Evolutionary conservation across 2,113 vertebrate species (phyloP), one percentile per base, ranked within the genome.

Genomic region (Xyrauchen texanus): DNA sequence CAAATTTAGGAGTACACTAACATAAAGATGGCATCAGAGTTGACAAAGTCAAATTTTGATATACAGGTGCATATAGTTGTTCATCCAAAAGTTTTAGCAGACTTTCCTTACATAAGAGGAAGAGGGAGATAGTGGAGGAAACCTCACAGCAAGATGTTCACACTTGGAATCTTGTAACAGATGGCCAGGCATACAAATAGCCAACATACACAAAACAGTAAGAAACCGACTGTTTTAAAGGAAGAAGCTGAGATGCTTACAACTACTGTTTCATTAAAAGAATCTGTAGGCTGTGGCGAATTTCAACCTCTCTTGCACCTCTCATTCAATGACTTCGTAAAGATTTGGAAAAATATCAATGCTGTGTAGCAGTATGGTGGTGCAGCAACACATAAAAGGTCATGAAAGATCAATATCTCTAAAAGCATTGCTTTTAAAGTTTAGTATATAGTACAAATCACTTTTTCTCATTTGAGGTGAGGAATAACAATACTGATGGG

Each of bases 161-260:
- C 68, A 45, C 53, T 44, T 10, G 44, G 3, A 57, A 4, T 60
- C 42, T 11, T 60, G 13, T 15, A 72, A 72, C 71, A 74, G 71
- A 63, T 74, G 57, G 71, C 15, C 58, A 63, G 57, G 62, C 8
- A 7, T 62, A 9, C 45, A 74, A 74, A 74, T 15, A 74, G 58
- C 45, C 44, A 74, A 74, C 45, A 51, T 42, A 62, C 46, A 34
- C 46, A 21, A 58, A 44, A 47, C 21, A 74, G 5, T 7, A n/a
- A 60, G 10, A 49, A 49, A 62, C 45, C 51, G 15, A 51, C 46
- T n/a, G 55, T 7, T 58, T 58, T n/a, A 15, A 3, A 13, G 13
- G 2, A 58, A 15, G 1, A 58, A 58, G 55, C 55, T 58, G 7
- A 57, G 4, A 60, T 62, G 9, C n/a, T 61, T 51, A 61, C 15